phyloP scores from a whole-genome alignment of 2,797 vertebrate genomes.

The Hippoglossus hippoglossus region DNA sequence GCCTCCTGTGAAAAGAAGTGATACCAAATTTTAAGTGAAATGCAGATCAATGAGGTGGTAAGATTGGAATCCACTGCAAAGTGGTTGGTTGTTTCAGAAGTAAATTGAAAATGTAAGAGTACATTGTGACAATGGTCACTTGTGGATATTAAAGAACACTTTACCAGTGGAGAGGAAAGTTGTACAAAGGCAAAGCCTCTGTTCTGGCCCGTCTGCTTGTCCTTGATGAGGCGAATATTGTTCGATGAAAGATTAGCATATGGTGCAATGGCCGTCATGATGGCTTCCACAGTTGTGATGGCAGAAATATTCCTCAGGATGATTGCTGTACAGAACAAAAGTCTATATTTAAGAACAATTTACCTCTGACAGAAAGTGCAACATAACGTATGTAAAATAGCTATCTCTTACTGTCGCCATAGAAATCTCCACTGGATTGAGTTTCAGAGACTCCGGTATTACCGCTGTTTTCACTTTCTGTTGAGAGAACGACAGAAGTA shows the following conservation, averaged over 20 bases:
- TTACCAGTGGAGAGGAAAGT: slow-evolving; percentile 96
- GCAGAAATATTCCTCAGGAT: slow-evolving; percentile 98
- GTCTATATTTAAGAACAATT: neutral
- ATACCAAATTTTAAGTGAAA: neutral
- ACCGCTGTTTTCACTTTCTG: slow-evolving; percentile 89
- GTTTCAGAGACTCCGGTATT: slow-evolving; percentile 88
- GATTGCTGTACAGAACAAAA: slow-evolving; percentile 85
- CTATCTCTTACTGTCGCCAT: slow-evolving; percentile 93
- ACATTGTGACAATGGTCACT: neutral
- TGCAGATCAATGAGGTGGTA: neutral
- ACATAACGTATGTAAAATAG: neutral
- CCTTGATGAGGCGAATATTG: slow-evolving; percentile 99
- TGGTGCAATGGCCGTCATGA: slow-evolving; percentile 93
- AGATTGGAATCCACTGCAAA: too few species aligned
- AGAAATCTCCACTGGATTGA: slow-evolving; percentile 93
- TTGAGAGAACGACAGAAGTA: slow-evolving; percentile 70
- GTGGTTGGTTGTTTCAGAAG: neutral
- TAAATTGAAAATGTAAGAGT: neutral
- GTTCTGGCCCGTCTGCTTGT: slow-evolving; percentile 98
- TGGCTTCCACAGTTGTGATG: slow-evolving; percentile 94
- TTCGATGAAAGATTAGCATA: slow-evolving; percentile 95
- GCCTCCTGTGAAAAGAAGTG: slow-evolving; percentile 87
- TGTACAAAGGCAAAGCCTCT: slow-evolving; percentile 98
- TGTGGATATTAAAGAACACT: slow-evolving; percentile 12
- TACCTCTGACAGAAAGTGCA: neutral